Evolutionary conservation across 2,888 invertebrate genomes (phyloP).

Genomic region (Pammene fasciana): DNA sequence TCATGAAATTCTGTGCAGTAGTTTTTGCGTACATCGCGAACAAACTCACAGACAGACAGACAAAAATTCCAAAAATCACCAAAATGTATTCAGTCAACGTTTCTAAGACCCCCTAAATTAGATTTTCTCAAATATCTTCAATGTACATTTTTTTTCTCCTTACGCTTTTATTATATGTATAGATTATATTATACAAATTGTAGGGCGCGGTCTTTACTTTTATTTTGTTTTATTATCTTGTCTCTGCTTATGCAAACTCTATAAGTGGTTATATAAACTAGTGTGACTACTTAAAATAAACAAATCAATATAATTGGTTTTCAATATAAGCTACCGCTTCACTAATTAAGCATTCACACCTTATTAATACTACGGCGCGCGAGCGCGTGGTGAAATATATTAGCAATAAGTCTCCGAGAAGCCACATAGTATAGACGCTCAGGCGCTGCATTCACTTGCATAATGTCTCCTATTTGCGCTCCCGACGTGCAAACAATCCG

Average conservation of each 20-base stretch:
- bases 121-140: no score
- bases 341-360: neutral
- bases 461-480: conserved; percentile 39
- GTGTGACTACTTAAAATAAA: no score
- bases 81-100: no score
- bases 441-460: conserved; percentile 39
- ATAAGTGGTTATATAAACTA: no score
- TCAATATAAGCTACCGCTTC: neutral
- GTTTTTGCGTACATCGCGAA: no score
- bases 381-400: conserved; percentile 30
- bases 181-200: no score
- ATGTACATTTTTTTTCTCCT: no score
- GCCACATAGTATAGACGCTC: conserved; percentile 24
- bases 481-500: conserved; percentile 39
- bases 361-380: conserved; percentile 2
- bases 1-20: no score
- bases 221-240: neutral
- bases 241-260: neutral
- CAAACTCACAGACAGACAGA: no score
- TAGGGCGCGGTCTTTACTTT: neutral
- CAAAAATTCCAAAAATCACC: no score
- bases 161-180: no score
- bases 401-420: conserved; percentile 35
- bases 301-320: neutral
- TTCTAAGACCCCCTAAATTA: no score